Conservation (phyloP, 2,888 invertebrate genomes). For the Litoditis marina region DNA sequence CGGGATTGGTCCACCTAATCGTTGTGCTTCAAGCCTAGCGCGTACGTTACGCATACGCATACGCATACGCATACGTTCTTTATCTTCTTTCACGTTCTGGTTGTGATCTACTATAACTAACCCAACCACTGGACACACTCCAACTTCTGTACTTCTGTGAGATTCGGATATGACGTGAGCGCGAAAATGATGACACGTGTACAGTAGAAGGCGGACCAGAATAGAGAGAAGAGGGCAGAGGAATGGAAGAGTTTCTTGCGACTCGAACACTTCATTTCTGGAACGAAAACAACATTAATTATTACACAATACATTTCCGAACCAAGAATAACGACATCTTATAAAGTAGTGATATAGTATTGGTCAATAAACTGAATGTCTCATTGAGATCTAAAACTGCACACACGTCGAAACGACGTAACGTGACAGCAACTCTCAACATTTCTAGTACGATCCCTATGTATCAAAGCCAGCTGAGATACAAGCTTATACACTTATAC, state of each 20-base stretch:
- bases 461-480: too few species aligned
- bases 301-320: too few species aligned
- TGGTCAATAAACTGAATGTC: too few species aligned
- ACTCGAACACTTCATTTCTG: not conserved
- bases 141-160: conserved; percentile 1
- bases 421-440: too few species aligned
- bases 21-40: too few species aligned
- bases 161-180: not conserved
- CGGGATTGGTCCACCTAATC: too few species aligned
- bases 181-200: conserved; percentile 12
- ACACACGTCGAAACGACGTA: too few species aligned
- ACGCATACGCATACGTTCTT: not conserved
- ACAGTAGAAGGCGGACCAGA: conserved; percentile 18
- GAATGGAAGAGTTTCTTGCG: conserved; percentile 13
- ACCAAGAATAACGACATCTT: not conserved
- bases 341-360: not conserved
- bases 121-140: conserved; percentile 16
- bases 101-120: not conserved
- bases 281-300: too few species aligned
- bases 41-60: too few species aligned
- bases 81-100: not conserved
- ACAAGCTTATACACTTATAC: too few species aligned
- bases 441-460: too few species aligned
- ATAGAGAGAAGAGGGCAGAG: conserved; percentile 16
- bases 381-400: too few species aligned